Evolutionary conservation across 2,113 vertebrate species (phyloP).

Genomic region (Pimephales promelas): DNA sequence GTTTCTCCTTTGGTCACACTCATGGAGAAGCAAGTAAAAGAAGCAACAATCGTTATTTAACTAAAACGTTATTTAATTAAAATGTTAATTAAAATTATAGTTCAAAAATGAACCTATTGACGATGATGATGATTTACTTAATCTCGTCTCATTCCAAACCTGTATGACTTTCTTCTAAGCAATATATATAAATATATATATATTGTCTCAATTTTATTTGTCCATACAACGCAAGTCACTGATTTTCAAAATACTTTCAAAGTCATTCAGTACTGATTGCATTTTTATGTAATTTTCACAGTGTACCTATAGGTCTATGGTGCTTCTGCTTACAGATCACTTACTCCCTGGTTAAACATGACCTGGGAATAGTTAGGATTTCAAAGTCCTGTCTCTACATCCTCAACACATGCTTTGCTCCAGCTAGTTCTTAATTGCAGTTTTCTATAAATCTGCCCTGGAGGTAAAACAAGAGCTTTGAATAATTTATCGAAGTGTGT

Average conservation of each 20-base stretch:
- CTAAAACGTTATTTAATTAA: too few relatives aligned
- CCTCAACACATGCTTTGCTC: slow-evolving; percentile 5
- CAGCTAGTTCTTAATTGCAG: slow-evolving; percentile 58
- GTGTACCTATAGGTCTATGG: background rate
- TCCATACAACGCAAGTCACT: background rate
- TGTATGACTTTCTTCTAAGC: background rate
- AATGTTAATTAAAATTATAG: too few relatives aligned
- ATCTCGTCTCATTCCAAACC: background rate
- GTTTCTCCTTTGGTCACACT: too few relatives aligned
- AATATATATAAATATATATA: background rate
- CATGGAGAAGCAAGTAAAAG: too few relatives aligned
- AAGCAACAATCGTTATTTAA: too few relatives aligned
- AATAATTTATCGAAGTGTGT: slow-evolving; percentile 60
- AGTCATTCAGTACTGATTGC: background rate
- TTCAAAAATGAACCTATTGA: too few relatives aligned
- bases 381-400: background rate
- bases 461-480: slow-evolving; percentile 53
- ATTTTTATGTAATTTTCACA: background rate
- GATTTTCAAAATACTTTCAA: background rate
- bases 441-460: slow-evolving; percentile 58
- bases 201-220: background rate
- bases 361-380: background rate
- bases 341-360: background rate
- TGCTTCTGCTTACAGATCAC: background rate
- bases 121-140: too few relatives aligned